Evolutionary conservation across 2,888 invertebrate species (phyloP).

Genomic region (Nemotelus nigrinus): DNA sequence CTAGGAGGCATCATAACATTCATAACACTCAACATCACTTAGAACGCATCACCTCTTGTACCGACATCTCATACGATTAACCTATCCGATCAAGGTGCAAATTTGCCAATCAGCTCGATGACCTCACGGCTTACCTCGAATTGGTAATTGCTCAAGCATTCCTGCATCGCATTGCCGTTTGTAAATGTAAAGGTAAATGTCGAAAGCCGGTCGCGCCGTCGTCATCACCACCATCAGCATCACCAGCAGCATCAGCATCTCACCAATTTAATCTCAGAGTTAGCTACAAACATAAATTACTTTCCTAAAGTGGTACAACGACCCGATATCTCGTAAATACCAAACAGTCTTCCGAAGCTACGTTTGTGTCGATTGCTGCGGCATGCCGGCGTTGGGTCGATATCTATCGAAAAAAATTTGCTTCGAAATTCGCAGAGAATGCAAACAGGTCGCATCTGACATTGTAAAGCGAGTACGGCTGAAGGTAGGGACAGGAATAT

Average conservation of each 20-base stretch:
- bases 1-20: too few species aligned
- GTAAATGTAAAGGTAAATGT: background rate
- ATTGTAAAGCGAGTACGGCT: too few species aligned
- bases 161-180: background rate
- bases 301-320: slow-evolving; percentile 6
- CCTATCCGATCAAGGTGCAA: slow-evolving; percentile 6
- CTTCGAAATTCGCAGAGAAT: background rate
- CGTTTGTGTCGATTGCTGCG: background rate
- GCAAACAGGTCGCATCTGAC: background rate
- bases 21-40: too few species aligned
- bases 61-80: too few species aligned
- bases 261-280: background rate
- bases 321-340: background rate
- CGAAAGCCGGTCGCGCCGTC: background rate
- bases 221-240: too few species aligned
- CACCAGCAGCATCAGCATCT: too few species aligned
- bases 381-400: background rate
- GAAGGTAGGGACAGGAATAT: too few species aligned
- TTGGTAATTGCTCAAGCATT: background rate
- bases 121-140: slow-evolving; percentile 5
- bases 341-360: background rate
- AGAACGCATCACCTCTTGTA: too few species aligned
- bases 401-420: background rate
- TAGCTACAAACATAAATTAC: background rate
- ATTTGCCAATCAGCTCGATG: slow-evolving; percentile 10